Percentiles rank a stretch among this genome's conserved stretches.
These are phyloP conservation scores for Galemys pyrenaicus DNA, from an alignment of 2,113 vertebrate species.

Conservation along the genomic window DNA sequence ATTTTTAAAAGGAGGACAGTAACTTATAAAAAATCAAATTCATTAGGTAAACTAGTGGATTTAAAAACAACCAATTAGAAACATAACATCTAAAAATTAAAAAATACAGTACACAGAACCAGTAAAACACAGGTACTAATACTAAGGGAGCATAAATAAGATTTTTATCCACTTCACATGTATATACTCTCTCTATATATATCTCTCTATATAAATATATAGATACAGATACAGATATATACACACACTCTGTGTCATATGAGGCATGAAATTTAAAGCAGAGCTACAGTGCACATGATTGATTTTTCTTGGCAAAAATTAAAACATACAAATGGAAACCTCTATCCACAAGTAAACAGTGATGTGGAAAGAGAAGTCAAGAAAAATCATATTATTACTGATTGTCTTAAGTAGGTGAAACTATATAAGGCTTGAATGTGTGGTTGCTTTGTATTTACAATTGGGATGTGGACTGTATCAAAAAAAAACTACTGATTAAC, in stretches of 20 bases:
- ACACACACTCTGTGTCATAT: conserved; percentile 62
- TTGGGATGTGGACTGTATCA: conserved; percentile 64
- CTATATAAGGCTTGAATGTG: conserved; percentile 36
- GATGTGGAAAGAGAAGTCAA: conserved; percentile 67
- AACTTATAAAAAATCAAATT: conserved; percentile 41
- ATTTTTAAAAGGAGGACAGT: background rate
- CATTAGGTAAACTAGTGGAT: background rate
- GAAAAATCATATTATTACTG: conserved; percentile 43
- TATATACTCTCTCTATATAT: background rate
- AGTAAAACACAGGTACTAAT: conserved; percentile 30
- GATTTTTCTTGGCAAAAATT: conserved; percentile 79
- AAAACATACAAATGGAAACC: conserved; percentile 71
- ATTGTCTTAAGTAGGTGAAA: conserved; percentile 63
- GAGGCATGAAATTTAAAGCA: conserved; percentile 74
- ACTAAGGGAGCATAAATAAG: background rate
- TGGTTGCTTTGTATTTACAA: conserved; percentile 63
- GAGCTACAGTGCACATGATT: conserved; percentile 43
- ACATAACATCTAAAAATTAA: conserved; percentile 10
- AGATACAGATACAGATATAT: background rate
- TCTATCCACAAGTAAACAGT: conserved; percentile 71
- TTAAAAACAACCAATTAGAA: conserved; percentile 57
- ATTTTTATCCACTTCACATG: conserved; percentile 38
- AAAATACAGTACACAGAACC: conserved; percentile 43
- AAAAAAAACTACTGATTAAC: conserved; percentile 72
- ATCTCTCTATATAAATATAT: background rate